Evolutionary conservation across 1,140 invertebrate genomes (phyloP).

Genomic region (Dysdera silvatica): DNA sequence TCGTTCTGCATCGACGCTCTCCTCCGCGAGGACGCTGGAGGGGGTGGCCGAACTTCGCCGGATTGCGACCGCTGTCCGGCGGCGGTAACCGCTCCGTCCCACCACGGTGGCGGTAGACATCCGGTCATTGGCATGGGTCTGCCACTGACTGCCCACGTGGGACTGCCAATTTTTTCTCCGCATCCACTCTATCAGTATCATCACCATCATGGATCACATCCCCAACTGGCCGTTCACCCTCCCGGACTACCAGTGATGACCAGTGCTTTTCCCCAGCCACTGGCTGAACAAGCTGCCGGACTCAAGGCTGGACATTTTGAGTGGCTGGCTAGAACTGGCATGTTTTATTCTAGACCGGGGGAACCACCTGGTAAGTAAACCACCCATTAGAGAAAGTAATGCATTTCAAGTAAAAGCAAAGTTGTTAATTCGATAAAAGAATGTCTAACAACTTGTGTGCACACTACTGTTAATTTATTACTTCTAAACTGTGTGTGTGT

Average conservation of each 20-base stretch:
- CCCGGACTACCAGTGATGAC: constrained; percentile 2
- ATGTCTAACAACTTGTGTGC: too few species aligned
- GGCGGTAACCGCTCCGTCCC: too few species aligned
- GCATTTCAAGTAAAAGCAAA: too few species aligned
- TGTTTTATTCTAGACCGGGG: constrained; percentile 22
- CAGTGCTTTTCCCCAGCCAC: constrained; percentile 20
- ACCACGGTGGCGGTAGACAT: background rate
- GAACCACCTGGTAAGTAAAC: constrained; percentile 21
- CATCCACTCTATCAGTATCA: constrained; percentile 16
- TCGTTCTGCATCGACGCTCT: constrained; percentile 28
- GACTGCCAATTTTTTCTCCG: constrained; percentile 12
- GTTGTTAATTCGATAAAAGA: too few species aligned
- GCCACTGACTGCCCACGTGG: constrained; percentile 10
- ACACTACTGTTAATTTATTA: background rate
- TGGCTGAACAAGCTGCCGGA: constrained; percentile 21
- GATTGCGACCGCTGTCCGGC: constrained; percentile 5
- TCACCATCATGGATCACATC: constrained; percentile 8
- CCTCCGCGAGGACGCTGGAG: constrained; percentile 11
- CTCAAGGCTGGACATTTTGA: constrained; percentile 26
- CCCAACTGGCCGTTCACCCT: background rate
- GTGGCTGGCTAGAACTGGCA: constrained; percentile 20
- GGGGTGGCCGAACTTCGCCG: background rate
- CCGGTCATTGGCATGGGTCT: background rate
- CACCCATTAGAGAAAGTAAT: too few species aligned
- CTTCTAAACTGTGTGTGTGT: too few species aligned